Evolutionary conservation across 2,888 invertebrate genomes (phyloP), one percentile per base, ranked within the genome.

Genomic region (Cataglyphis cursor): DNA sequence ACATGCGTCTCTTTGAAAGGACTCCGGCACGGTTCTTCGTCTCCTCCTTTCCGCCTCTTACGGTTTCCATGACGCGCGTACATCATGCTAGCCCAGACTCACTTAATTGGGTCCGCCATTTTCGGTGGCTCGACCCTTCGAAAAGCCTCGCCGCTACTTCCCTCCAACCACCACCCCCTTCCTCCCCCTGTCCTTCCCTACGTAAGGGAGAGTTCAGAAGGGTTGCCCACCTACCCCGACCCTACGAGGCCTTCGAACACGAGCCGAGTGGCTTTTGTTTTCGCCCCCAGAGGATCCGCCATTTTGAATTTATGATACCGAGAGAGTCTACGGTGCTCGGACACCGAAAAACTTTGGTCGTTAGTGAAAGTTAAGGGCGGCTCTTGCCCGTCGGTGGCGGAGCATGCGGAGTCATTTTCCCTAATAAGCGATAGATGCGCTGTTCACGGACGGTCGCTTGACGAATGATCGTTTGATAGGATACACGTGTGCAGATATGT

Each of bases 61-160:
- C 82, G 87, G 89, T 87, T 87, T 89, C 89, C 90, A 88, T 84
- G 88, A 88, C 87, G 84, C 88, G 86, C 85, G 86, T 70, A 70
- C 86, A 83, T 88, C 87, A 81, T 81, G 87, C 89, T 90, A 90
- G 91, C 90, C 94, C 92, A 93, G 93, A 91, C 93, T 92, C 91
- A 87, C 92, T 94, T 95, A 95, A 95, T 95, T 95, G 95, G 94
- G 95, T 94, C 94, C 94, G 94, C 95, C 95, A 95, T 95, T 95
- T 95, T 95, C 94, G 93, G 92, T 92, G 91, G 92, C 88, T 86
- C 91, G 91, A 92, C 88, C 91, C 92, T 90, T 92, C 90, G 88
- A 88, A 89, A 90, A 89, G 89, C 90, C 86, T 86, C 90, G 84
- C 90, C 88, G 87, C 86, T 90, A 88, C 87, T 86, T 82, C 85